phyloP scores from a whole-genome alignment of 2,797 vertebrate species.

The Chromis chromis region DNA sequence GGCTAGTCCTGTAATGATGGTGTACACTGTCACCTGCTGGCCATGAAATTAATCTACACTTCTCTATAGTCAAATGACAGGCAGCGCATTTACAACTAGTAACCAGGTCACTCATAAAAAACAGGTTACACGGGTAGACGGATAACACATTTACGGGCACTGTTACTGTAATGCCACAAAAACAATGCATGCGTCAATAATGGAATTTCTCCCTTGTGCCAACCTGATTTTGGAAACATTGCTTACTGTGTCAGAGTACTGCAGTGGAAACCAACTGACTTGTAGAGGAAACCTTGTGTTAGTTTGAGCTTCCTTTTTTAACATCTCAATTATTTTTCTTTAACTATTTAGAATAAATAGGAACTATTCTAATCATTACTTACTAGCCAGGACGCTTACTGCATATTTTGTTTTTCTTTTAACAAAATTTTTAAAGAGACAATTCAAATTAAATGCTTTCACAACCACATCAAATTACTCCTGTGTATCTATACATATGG shows the following conservation, averaged over 20 bases:
- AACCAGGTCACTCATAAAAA: background rate
- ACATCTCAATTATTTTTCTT: no score
- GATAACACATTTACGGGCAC: background rate
- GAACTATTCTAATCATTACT: no score
- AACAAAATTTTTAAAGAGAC: background rate
- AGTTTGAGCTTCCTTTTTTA: no score
- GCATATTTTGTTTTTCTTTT: background rate
- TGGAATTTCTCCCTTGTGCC: background rate
- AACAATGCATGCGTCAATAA: background rate
- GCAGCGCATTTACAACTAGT: background rate
- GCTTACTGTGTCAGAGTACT: background rate
- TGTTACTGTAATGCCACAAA: no score
- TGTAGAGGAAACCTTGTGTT: no score
- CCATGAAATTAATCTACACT: conserved; percentile 20
- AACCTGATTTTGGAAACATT: background rate
- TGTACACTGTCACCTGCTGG: conserved; percentile 77
- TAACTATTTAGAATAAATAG: background rate
- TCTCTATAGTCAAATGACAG: background rate
- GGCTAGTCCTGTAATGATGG: background rate
- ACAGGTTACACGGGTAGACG: background rate
- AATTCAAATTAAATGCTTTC: background rate
- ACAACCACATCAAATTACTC: no score
- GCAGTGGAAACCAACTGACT: background rate
- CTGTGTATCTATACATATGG: background rate
- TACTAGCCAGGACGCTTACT: background rate